Base-by-base conservation (phyloP, 2,888 invertebrate genomes). In the Cerceris rybyensis region DNA sequence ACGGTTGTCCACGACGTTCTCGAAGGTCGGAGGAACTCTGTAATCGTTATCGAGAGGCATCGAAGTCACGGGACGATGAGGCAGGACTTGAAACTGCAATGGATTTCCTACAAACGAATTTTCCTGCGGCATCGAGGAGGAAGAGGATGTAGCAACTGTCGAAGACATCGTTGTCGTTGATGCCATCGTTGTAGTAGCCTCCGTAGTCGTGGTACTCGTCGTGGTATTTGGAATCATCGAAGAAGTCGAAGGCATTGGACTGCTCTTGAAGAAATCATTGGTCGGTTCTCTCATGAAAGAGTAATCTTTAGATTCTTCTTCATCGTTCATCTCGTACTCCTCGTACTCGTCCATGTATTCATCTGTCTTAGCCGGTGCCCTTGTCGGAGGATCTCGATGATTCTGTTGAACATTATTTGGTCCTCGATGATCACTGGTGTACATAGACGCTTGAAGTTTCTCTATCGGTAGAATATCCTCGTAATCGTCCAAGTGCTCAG, bases 341-440 rank as follows among this genome's bases (percentile, higher is more conserved):
- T 90, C 93, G 79, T 92, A 86, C 70, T 92, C 92, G 52, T 93
- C 93, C 61, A 92, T 92, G 11, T 93, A 91, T 88, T 92, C 76
- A 82, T 86, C 87, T 83, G 87, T 82, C 83, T 73, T 57, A 1
- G 59, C 6, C 7, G 84, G 75, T 6, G 80, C 74, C 64, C 80
- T 77, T 1, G 64, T 60, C 16, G 65, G 76, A 5, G 69, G 46
- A n/a, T 63, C 61, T 9, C 43, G 55, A 16, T 68, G 69, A 11
- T 72, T 42, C 1, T 70, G 59, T 46, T 73, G 42, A 42, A 86
- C 46, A 41, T 85, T 87, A 7, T 75, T 83, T 8, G 80, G 43
- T 43, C 52, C 76, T 17, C 80, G 76, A 57, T 75, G 64, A 17
- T 76, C 75, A 6, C 67, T 66, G 6, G 68, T 60, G n/a, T 78